Conservation (phyloP, 2,888 invertebrate species). For the Zeuzera pyrina region DNA sequence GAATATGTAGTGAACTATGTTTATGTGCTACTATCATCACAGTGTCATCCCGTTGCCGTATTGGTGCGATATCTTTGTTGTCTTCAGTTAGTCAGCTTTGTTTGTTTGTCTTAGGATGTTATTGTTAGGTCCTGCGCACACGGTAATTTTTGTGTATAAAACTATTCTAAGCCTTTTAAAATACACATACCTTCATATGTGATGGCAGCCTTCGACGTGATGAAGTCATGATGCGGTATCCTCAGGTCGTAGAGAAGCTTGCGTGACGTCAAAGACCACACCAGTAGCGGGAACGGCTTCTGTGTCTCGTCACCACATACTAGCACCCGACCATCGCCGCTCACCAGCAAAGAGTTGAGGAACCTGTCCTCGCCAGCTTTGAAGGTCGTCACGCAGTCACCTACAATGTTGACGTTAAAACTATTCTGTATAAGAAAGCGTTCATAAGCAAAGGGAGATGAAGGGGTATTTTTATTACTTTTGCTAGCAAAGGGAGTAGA, state of each 20-base stretch:
- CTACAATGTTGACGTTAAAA: slow-evolving; percentile 33
- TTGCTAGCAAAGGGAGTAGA: too few relatives aligned
- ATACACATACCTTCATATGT: slow-evolving; percentile 80
- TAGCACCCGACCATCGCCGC: slow-evolving; percentile 88
- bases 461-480: background rate
- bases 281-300: slow-evolving; percentile 90
- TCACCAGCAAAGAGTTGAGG: slow-evolving; percentile 88
- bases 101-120: too few relatives aligned
- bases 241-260: slow-evolving; percentile 90
- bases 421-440: background rate
- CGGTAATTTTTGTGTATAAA: too few relatives aligned
- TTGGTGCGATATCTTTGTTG: too few relatives aligned
- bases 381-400: slow-evolving; percentile 88
- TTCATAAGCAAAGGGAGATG: background rate
- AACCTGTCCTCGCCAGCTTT: slow-evolving; percentile 94
- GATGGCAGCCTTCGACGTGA: slow-evolving; percentile 87
- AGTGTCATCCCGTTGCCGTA: too few relatives aligned
- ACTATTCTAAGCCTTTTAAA: background rate
- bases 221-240: slow-evolving; percentile 91
- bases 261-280: slow-evolving; percentile 89
- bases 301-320: slow-evolving; percentile 95
- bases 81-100: too few relatives aligned
- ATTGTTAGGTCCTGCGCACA: too few relatives aligned
- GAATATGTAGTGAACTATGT: too few relatives aligned
- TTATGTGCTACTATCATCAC: too few relatives aligned